A percentile compares a stretch with the other conserved stretches of the same genome.
Conservation (phyloP, 2,888 invertebrate genomes). For the Rhabditoides inermis region DNA sequence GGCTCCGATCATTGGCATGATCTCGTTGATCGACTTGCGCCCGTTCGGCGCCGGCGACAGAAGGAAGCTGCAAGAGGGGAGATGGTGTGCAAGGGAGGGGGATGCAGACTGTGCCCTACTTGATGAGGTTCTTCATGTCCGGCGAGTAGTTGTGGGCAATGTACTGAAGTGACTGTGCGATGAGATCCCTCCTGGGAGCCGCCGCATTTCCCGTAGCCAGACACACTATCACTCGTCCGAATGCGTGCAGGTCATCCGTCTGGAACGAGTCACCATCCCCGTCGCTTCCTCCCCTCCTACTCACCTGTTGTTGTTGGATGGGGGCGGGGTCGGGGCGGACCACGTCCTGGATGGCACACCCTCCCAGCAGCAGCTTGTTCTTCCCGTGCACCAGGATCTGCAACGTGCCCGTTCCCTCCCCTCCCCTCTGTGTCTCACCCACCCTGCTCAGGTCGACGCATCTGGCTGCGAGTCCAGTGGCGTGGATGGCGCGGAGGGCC, state of each 20-base stretch:
- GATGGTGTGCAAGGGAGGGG: not conserved
- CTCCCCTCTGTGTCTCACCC: too few species aligned
- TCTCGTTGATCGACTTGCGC: conserved; percentile 74
- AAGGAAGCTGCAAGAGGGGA: conserved; percentile 54
- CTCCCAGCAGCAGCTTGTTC: conserved; percentile 25
- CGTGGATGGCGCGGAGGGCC: conserved; percentile 81
- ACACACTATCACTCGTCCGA: conserved; percentile 81
- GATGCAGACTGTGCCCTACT: conserved; percentile 60
- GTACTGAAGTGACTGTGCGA: conserved; percentile 64
- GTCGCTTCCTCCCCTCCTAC: not conserved
- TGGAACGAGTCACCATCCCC: conserved; percentile 53
- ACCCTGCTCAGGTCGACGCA: conserved; percentile 83
- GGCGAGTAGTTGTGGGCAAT: conserved; percentile 81
- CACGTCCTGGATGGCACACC: conserved; percentile 23
- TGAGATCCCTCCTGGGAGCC: conserved; percentile 61
- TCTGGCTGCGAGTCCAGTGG: conserved; percentile 69
- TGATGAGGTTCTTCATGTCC: conserved; percentile 84
- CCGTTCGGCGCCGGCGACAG: conserved; percentile 59
- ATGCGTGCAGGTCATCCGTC: conserved; percentile 81
- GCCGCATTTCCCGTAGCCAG: conserved; percentile 84
- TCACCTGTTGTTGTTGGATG: conserved; percentile 18
- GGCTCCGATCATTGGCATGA: conserved; percentile 98
- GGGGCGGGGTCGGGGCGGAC: conserved; percentile 14
- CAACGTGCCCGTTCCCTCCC: too few species aligned
- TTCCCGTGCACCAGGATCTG: conserved; percentile 62